Evolutionary conservation across 2,113 vertebrate species (phyloP).

Genomic region (Salvator merianae): DNA sequence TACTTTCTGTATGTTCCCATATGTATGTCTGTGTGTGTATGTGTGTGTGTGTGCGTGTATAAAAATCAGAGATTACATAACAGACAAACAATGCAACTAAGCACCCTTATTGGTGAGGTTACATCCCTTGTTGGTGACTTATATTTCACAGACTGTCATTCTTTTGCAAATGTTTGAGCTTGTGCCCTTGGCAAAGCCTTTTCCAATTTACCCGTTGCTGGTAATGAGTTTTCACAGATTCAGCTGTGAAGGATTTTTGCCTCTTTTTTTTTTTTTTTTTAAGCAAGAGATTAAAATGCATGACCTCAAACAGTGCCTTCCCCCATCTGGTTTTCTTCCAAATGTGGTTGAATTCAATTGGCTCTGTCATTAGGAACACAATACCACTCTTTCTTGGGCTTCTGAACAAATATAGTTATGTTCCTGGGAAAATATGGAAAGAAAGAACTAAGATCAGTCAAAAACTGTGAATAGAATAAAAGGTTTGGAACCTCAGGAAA

Average conservation of each 20-base stretch:
- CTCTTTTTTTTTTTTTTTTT: slow-evolving; percentile 36
- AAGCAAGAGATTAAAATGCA: slow-evolving; percentile 63
- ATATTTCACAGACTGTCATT: slow-evolving; percentile 40
- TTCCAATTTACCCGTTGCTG: slow-evolving; percentile 51
- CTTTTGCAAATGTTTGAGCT: slow-evolving; percentile 33
- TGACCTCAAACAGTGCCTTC: slow-evolving; percentile 61
- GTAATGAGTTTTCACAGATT: slow-evolving; percentile 60
- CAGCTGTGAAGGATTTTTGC: slow-evolving; percentile 48
- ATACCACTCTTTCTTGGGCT: slow-evolving; percentile 63
- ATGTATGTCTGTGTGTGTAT: slow-evolving; percentile 24
- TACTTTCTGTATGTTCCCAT: slow-evolving; percentile 51
- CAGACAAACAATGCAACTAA: slow-evolving; percentile 48
- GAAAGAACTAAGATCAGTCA: slow-evolving; percentile 57
- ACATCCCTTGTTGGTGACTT: slow-evolving; percentile 38
- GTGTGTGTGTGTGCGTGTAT: slow-evolving; percentile 45
- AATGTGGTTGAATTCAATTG: slow-evolving; percentile 51
- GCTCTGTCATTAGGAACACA: slow-evolving; percentile 62
- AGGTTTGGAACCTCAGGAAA: slow-evolving; percentile 50
- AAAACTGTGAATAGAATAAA: slow-evolving; percentile 59
- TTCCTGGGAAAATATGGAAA: slow-evolving; percentile 66
- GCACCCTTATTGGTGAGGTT: slow-evolving; percentile 46
- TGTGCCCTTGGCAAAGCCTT: slow-evolving; percentile 44
- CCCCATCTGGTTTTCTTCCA: slow-evolving; percentile 64
- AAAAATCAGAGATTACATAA: slow-evolving; percentile 50
- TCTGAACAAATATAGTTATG: slow-evolving; percentile 62